Percentiles rank a stretch among this genome's conserved stretches.
Evolutionary conservation across 1,140 invertebrate species (phyloP).

Genomic region (Nebria ingens): DNA sequence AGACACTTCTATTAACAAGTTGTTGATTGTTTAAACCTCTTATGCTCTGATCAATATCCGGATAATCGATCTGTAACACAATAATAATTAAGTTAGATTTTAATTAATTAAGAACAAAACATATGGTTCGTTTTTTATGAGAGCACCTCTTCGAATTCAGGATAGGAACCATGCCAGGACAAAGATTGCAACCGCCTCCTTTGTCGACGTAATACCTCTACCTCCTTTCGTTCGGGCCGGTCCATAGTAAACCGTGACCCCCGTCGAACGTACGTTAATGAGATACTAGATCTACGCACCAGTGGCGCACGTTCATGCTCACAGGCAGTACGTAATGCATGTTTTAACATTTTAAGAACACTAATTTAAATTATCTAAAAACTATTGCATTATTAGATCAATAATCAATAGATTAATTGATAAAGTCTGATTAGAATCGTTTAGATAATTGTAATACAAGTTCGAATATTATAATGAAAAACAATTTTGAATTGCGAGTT

Average conservation of each 20-base stretch:
- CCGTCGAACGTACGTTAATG: not conserved
- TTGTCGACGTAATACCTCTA: slow-evolving; percentile 19
- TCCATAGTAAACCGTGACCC: not conserved
- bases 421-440: not conserved
- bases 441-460: not conserved
- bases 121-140: no score
- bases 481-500: no score
- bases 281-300: slow-evolving; percentile 14
- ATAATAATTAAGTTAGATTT: no score
- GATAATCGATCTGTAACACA: slow-evolving; percentile 65
- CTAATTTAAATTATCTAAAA: not conserved
- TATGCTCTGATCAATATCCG: slow-evolving; percentile 53
- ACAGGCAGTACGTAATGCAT: slow-evolving; percentile 24
- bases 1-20: not conserved
- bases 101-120: no score
- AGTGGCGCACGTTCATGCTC: slow-evolving; percentile 19
- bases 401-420: not conserved
- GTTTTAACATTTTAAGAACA: slow-evolving; percentile 29
- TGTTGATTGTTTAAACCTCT: slow-evolving; percentile 19
- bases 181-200: slow-evolving; percentile 24
- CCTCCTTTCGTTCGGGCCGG: slow-evolving; percentile 14
- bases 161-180: slow-evolving; percentile 26
- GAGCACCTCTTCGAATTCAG: not conserved
- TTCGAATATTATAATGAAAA: no score
- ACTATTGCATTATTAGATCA: not conserved